These are phyloP conservation scores for Hymenopus coronatus DNA, from an alignment of 2,888 invertebrate species.

Conservation along the genomic window DNA sequence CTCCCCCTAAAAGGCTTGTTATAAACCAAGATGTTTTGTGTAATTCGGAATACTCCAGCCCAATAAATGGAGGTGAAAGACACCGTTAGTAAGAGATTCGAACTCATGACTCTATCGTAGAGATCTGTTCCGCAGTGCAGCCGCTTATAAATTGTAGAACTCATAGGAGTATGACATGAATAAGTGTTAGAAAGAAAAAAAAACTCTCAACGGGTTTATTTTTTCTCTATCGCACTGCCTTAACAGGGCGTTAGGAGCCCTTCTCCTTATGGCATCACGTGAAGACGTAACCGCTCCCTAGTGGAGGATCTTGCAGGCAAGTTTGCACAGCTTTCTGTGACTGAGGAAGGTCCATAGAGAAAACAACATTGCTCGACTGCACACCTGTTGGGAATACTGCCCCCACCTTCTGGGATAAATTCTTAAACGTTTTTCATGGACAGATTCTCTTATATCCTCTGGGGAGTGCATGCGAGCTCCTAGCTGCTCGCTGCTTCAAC, in stretches of 20 bases:
- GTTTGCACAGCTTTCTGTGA: constrained; percentile 1
- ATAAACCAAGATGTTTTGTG: too few relatives aligned
- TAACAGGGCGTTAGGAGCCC: background rate
- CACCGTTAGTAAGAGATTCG: background rate
- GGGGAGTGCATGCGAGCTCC: background rate
- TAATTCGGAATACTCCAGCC: too few relatives aligned
- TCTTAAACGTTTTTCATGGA: background rate
- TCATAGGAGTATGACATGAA: background rate
- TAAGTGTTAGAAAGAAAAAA: background rate
- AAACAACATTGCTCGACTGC: background rate
- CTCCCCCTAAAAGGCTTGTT: too few relatives aligned
- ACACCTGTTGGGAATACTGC: background rate
- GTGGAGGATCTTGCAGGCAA: constrained; percentile 1
- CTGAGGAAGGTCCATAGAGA: background rate
- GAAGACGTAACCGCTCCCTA: constrained; percentile 6
- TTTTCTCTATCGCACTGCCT: background rate
- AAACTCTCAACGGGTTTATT: background rate
- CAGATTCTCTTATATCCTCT: background rate
- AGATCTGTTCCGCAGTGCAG: background rate
- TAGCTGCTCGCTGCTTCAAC: background rate
- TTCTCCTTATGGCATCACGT: background rate
- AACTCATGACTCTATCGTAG: background rate
- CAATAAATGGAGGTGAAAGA: too few relatives aligned
- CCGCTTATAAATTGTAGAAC: background rate
- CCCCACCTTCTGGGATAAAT: background rate